These are phyloP conservation scores for Drosophila aff. DNA, from an alignment of 1,140 invertebrate species.

Conservation along the genomic window DNA sequence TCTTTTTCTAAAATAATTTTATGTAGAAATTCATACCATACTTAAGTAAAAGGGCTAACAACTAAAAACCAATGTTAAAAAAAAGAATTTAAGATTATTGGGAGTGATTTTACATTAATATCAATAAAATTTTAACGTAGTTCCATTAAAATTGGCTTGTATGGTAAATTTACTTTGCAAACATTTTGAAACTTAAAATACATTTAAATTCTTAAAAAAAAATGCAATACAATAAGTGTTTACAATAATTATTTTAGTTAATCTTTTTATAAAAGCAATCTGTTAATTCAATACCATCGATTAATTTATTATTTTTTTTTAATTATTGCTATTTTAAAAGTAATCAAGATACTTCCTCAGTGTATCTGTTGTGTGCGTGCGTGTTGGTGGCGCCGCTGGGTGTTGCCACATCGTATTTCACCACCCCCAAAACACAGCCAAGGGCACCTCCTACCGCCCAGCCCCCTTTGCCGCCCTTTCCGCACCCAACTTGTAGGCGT, in stretches of 20 bases:
- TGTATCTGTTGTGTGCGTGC: conserved; percentile 46
- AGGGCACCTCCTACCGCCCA: conserved; percentile 25
- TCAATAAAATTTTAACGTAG: no score
- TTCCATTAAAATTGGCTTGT: no score
- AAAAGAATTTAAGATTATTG: no score
- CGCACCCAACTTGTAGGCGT: conserved; percentile 70
- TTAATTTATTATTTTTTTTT: no score
- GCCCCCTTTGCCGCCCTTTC: not conserved
- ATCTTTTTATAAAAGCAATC: not conserved
- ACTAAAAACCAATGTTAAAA: no score
- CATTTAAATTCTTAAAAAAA: no score
- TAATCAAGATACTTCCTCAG: not conserved
- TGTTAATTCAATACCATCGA: not conserved
- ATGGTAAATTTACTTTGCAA: no score
- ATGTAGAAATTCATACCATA: not conserved
- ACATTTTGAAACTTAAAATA: no score
- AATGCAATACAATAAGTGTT: not conserved
- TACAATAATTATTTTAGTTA: not conserved
- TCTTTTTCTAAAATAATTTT: not conserved
- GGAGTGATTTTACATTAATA: no score
- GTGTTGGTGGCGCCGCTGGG: conserved; percentile 70
- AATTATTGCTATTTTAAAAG: no score
- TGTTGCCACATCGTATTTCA: conserved; percentile 84
- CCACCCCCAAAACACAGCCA: conserved; percentile 53
- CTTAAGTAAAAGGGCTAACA: no score